These are phyloP conservation scores for Ecdyonurus torrentis DNA, from an alignment of 2,888 invertebrate species.

Conservation along the genomic window DNA sequence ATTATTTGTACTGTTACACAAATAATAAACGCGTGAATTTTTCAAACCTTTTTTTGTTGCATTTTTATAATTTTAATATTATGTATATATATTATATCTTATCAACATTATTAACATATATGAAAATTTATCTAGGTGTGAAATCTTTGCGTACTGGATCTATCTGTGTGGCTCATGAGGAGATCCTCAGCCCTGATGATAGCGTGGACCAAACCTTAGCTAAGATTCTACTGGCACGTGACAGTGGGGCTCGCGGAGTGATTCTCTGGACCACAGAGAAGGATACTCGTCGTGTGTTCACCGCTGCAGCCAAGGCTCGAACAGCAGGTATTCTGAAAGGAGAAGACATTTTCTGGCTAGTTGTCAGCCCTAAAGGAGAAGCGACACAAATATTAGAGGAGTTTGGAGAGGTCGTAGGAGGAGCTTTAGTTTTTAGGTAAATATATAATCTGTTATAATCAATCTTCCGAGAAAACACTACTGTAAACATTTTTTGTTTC, in stretches of 20 bases:
- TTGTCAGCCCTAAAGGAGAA: conserved; percentile 12
- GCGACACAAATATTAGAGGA: conserved; percentile 9
- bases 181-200: conserved; percentile 8
- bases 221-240: conserved; percentile 10
- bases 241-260: conserved; percentile 16
- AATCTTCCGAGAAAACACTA: no score
- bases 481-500: no score
- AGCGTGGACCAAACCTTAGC: neutral
- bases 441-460: no score
- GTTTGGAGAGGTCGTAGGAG: conserved; percentile 13
- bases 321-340: conserved; percentile 12
- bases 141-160: conserved; percentile 16
- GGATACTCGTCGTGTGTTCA: conserved; percentile 14
- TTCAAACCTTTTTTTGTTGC: no score
- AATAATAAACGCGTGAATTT: no score
- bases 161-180: conserved; percentile 17
- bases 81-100: no score
- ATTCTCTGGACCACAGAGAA: conserved; percentile 15
- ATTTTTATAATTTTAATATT: no score
- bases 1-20: no score
- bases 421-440: conserved; percentile 14
- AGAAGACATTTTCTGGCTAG: conserved; percentile 14
- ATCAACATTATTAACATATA: no score
- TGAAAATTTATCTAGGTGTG: no score
- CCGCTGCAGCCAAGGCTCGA: conserved; percentile 14